Evolutionary conservation across 1,140 invertebrate species (phyloP).

Genomic region (Chymomyza costata): DNA sequence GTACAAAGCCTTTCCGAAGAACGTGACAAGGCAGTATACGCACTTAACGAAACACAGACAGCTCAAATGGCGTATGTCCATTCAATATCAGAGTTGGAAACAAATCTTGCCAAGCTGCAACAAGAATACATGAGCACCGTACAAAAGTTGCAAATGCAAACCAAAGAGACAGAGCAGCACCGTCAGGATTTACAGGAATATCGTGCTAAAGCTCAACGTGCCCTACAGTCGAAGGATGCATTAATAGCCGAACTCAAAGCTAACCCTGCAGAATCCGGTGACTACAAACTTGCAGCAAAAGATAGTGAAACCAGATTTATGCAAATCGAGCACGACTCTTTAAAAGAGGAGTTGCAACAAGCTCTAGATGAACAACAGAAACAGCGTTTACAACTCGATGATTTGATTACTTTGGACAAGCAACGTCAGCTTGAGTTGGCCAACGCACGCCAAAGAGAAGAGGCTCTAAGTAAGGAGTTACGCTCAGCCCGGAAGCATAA

Average conservation of each 20-base stretch:
- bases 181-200: conserved; percentile 83
- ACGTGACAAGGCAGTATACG: conserved; percentile 65
- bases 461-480: conserved; percentile 45
- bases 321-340: conserved; percentile 52
- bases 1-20: conserved; percentile 73
- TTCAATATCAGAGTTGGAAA: conserved; percentile 68
- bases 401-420: conserved; percentile 27
- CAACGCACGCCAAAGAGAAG: conserved; percentile 36
- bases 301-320: conserved; percentile 50
- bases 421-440: conserved; percentile 43
- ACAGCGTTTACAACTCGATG: conserved; percentile 47
- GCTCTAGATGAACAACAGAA: conserved; percentile 42
- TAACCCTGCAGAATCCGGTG: conserved; percentile 34
- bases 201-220: conserved; percentile 83
- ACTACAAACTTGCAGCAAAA: conserved; percentile 10
- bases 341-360: conserved; percentile 55
- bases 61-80: conserved; percentile 61
- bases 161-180: conserved; percentile 78
- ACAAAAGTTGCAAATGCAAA: conserved; percentile 77
- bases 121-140: conserved; percentile 75
- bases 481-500: conserved; percentile 38
- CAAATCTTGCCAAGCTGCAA: conserved; percentile 75
- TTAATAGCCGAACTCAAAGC: conserved; percentile 81
- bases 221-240: conserved; percentile 86
- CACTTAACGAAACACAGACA: conserved; percentile 41